Conservation (phyloP, 2,888 invertebrate genomes). For the Eubasilissa splendida region DNA sequence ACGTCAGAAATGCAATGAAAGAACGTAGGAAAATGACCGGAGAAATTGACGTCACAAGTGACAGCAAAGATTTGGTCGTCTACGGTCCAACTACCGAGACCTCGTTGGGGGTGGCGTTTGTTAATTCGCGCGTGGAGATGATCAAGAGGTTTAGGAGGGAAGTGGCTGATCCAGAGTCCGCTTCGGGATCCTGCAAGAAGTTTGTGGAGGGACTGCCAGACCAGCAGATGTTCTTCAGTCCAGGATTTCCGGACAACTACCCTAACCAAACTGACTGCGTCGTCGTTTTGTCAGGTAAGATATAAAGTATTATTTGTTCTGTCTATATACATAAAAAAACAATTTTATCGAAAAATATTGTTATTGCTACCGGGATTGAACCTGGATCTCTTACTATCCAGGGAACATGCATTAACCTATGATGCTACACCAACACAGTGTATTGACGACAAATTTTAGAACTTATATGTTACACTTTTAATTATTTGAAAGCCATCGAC, state of each 20-base stretch:
- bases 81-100: not conserved
- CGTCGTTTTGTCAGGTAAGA: conserved; percentile 77
- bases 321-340: not conserved
- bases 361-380: too few species aligned
- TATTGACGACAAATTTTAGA: too few species aligned
- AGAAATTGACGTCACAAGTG: not conserved
- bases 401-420: too few species aligned
- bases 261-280: conserved; percentile 80
- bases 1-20: conserved; percentile 10
- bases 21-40: conserved; percentile 18
- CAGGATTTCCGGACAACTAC: conserved; percentile 79
- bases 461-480: too few species aligned
- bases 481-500: too few species aligned
- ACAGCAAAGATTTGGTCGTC: not conserved
- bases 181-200: conserved; percentile 68
- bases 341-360: not conserved
- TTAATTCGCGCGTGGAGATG: conserved; percentile 38
- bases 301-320: not conserved
- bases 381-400: too few species aligned
- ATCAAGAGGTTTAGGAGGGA: conserved; percentile 55
- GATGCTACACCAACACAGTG: too few species aligned
- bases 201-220: conserved; percentile 73
- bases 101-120: not conserved
- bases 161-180: conserved; percentile 55
- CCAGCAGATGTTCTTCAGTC: conserved; percentile 79